phyloP scores from a whole-genome alignment of 2,888 invertebrate genomes.

The Andrena bicolor region DNA sequence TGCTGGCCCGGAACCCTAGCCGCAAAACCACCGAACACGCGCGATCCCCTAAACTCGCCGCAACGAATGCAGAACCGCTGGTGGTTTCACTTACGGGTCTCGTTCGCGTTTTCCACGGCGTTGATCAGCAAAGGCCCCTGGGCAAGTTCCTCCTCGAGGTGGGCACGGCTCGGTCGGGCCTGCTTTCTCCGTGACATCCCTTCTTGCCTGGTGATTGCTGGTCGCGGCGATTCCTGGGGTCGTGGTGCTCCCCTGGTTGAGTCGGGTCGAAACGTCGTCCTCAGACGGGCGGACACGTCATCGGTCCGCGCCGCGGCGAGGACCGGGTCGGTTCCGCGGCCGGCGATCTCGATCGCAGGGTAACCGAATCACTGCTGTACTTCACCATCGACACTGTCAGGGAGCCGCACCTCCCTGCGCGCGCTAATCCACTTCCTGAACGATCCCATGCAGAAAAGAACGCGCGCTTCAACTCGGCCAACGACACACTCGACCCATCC shows the following conservation, averaged over 20 bases:
- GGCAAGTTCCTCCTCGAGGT: conserved; percentile 84
- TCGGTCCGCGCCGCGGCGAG: conserved; percentile 48
- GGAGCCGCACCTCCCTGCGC: conserved; percentile 76
- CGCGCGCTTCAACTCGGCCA: conserved; percentile 49
- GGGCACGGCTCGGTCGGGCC: conserved; percentile 84
- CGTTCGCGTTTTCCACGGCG: conserved; percentile 77
- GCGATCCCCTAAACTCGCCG: neutral
- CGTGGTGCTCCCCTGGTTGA: conserved; percentile 7
- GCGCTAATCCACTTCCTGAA: conserved; percentile 77
- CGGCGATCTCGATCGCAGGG: conserved; percentile 40
- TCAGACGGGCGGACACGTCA: conserved; percentile 50
- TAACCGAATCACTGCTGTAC: conserved; percentile 54
- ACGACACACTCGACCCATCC: conserved; percentile 58
- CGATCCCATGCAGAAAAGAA: conserved; percentile 73
- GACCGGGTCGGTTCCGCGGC: conserved; percentile 49
- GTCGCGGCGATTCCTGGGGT: conserved; percentile 34
- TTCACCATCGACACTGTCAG: conserved; percentile 73
- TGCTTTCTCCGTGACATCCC: conserved; percentile 85
- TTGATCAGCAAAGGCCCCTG: conserved; percentile 80
- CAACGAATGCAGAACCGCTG: neutral
- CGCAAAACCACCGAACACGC: conserved; percentile 15
- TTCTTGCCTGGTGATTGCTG: conserved; percentile 66
- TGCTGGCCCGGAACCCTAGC: neutral
- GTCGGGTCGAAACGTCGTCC: conserved; percentile 3
- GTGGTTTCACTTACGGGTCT: conserved; percentile 79